phyloP scores from a whole-genome alignment of 2,888 invertebrate species.

The Pristionchus mayeri region DNA sequence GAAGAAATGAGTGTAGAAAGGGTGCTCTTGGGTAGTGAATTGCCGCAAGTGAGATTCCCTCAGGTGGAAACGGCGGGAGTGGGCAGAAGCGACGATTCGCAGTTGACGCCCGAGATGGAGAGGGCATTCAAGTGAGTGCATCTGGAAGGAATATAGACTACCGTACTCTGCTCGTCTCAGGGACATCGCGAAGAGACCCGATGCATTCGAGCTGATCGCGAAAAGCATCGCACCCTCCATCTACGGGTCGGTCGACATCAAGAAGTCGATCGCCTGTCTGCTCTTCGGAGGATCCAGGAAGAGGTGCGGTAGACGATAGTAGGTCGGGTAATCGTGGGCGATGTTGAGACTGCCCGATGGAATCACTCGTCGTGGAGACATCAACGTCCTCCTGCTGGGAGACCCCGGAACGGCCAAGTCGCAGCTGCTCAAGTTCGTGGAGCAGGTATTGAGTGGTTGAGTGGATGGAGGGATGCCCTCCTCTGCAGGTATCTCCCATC shows the following conservation, averaged over 20 bases:
- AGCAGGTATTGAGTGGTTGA: constrained; percentile 80
- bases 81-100: neutral
- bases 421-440: constrained; percentile 96
- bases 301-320: constrained; percentile 73
- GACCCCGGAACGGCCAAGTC: constrained; percentile 99
- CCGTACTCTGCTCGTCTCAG: constrained; percentile 39
- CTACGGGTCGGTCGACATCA: constrained; percentile 92
- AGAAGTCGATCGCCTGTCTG: constrained; percentile 94
- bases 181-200: constrained; percentile 85
- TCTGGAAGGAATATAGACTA: neutral
- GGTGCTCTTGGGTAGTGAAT: too few species aligned
- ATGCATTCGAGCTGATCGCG: constrained; percentile 90
- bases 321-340: neutral
- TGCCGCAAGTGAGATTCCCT: too few species aligned
- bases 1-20: too few species aligned
- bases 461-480: neutral
- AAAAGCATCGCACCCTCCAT: constrained; percentile 96
- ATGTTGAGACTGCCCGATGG: constrained; percentile 88
- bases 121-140: constrained; percentile 62
- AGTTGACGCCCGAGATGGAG: constrained; percentile 55
- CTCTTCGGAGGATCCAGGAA: constrained; percentile 89
- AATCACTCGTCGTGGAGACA: constrained; percentile 93
- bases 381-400: constrained; percentile 92
- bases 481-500: constrained; percentile 67
- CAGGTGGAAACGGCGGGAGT: neutral